Base-by-base conservation (phyloP, 2,797 vertebrate species). In the Xiphophorus birchmanni region DNA sequence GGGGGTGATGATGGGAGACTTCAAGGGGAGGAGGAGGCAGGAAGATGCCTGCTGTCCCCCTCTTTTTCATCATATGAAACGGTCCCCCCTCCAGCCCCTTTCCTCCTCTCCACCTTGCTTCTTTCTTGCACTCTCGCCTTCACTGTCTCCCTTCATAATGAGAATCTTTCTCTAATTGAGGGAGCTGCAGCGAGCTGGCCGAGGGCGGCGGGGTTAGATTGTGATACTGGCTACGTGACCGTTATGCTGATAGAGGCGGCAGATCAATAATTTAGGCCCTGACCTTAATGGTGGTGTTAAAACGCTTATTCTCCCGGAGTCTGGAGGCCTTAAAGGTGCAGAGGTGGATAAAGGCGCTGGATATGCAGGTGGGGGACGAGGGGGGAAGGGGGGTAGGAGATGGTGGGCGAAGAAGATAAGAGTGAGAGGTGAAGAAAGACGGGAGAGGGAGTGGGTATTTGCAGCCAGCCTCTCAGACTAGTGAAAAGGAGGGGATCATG, bases 181-280 rank as follows among this genome's bases (percentile, higher is more conserved):
- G 97, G 96, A 96, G 96, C 93, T 82, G 93, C 92, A 91, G 92
- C 78, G 90, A 90, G 91, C 91, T 90, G 90, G 93, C 93, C 93
- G 93, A 92, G 91, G 97, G 96, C 97, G 80, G 96, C 95, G 93
- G 96, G 96, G 96, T 97, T 96, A 97, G 97, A 97, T 97, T 97
- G 97, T 93, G 95, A 96, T 97, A 95, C 96, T 50, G 80, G 93
- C 96, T 96, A 99, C 98, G 98, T 99, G 98, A 99, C 97, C 96
- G 97, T 96, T 97, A 96, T 99, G 97, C 97, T 98, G 98, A 99
- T 99, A 94, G 95, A 96, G 97, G 96, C 96, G 92, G 95, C 94
- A 94, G 97, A 99, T 99, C 98, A 99, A 99, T 99, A 99, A 99
- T 98, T 99, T 98, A 99, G 98, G 97, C 96, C 96, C 95, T 95